These are phyloP conservation scores for Acromyrmex charruanus DNA, from an alignment of 1,140 invertebrate genomes.

Conservation along the genomic window DNA sequence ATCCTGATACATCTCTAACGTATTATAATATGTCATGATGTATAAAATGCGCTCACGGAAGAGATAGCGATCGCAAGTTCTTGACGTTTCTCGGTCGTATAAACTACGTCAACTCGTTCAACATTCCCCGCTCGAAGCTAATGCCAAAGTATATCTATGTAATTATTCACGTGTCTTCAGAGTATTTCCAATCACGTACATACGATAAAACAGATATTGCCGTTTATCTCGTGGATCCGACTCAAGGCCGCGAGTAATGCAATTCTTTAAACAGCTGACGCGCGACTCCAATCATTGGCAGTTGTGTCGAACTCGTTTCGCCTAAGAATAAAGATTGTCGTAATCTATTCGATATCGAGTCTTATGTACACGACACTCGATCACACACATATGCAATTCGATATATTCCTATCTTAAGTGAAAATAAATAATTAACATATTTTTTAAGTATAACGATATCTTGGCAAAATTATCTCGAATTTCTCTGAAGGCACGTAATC, in stretches of 20 bases:
- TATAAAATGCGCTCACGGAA: slow-evolving; percentile 35
- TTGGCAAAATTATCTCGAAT: slow-evolving; percentile 17
- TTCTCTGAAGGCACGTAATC: background rate
- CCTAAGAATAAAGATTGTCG: slow-evolving; percentile 30
- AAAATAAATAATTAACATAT: slow-evolving; percentile 25
- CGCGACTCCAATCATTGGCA: slow-evolving; percentile 32
- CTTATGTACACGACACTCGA: background rate
- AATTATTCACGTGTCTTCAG: slow-evolving; percentile 50
- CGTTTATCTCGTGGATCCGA: slow-evolving; percentile 45
- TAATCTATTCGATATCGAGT: slow-evolving; percentile 38
- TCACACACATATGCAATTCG: background rate
- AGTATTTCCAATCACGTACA: slow-evolving; percentile 66
- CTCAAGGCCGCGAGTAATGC: slow-evolving; percentile 21
- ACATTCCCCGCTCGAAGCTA: background rate
- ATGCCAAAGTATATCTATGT: slow-evolving; percentile 37
- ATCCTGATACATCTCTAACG: slow-evolving; percentile 18
- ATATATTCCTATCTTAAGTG: background rate
- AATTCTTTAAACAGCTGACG: slow-evolving; percentile 48
- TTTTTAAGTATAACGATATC: background rate
- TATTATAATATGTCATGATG: slow-evolving; percentile 21
- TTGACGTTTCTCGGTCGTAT: slow-evolving; percentile 44
- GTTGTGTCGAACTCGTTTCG: slow-evolving; percentile 43
- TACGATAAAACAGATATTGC: slow-evolving; percentile 49
- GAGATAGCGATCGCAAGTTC: slow-evolving; percentile 44
- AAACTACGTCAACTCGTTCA: slow-evolving; percentile 7